These are phyloP conservation scores for Cantharis rustica DNA, from an alignment of 2,888 invertebrate genomes.

Conservation along the genomic window DNA sequence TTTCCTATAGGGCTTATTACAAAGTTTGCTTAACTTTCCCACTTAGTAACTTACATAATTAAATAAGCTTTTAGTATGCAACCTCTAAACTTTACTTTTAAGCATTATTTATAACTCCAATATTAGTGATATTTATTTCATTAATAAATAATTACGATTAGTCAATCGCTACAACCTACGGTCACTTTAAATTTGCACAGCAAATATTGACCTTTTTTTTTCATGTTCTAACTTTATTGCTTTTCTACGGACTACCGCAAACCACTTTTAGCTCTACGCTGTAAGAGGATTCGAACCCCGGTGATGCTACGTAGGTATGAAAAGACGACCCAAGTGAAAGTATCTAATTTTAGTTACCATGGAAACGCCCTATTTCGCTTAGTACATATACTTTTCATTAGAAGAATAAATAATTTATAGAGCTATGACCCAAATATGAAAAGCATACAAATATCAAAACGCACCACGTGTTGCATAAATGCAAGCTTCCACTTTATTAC, in stretches of 20 bases:
- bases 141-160: background rate
- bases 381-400: background rate
- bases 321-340: background rate
- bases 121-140: background rate
- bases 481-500: too few species aligned
- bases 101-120: conserved; percentile 20
- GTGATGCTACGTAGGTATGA: background rate
- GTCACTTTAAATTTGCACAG: background rate
- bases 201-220: background rate
- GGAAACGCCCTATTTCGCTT: background rate
- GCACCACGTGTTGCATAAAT: too few species aligned
- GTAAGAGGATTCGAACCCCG: background rate
- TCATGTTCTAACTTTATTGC: background rate
- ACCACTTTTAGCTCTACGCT: conserved; percentile 7
- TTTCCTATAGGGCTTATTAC: conserved; percentile 27
- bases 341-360: background rate
- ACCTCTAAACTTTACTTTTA: conserved; percentile 24
- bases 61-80: conserved; percentile 29
- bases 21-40: conserved; percentile 26
- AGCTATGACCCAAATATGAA: background rate
- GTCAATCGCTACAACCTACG: background rate
- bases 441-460: background rate
- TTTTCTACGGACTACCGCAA: background rate
- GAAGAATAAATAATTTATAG: background rate
- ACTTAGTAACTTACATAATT: conserved; percentile 29